Evolutionary conservation across 1,140 invertebrate genomes (phyloP).

Genomic region (Caenorhabditis remanei): DNA sequence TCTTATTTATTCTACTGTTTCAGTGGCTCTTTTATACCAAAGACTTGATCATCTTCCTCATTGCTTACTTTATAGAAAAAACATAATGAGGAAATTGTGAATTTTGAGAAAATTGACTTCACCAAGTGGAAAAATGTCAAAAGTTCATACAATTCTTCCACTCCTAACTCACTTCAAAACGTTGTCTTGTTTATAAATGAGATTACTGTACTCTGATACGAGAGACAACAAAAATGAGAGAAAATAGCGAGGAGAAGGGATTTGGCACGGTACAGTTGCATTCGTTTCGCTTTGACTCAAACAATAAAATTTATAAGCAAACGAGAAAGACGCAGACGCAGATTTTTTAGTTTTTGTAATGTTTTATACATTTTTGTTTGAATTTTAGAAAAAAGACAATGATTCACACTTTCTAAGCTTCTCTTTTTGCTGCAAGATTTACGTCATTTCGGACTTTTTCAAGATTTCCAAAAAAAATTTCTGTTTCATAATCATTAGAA

Average conservation of each 20-base stretch:
- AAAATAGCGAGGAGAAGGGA: neutral
- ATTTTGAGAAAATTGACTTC: neutral
- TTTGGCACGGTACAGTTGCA: constrained; percentile 47
- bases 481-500: neutral
- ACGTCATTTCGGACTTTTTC: neutral
- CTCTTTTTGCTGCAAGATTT: too few relatives aligned
- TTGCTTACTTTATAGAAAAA: too few relatives aligned
- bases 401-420: neutral
- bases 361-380: neutral
- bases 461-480: neutral
- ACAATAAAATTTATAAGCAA: constrained; percentile 20
- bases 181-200: constrained; percentile 37
- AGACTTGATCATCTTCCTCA: too few relatives aligned
- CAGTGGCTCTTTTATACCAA: too few relatives aligned
- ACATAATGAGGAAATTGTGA: too few relatives aligned
- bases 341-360: neutral
- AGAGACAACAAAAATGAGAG: neutral
- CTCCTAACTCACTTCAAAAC: neutral
- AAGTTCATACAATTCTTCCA: neutral
- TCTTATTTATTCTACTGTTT: too few relatives aligned
- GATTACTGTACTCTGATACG: constrained; percentile 52
- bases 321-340: neutral
- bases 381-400: neutral
- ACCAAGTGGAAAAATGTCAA: neutral
- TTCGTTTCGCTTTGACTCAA: neutral